Evolutionary conservation across 2,888 invertebrate species (phyloP).

Genomic region (Mythimna vitellina): DNA sequence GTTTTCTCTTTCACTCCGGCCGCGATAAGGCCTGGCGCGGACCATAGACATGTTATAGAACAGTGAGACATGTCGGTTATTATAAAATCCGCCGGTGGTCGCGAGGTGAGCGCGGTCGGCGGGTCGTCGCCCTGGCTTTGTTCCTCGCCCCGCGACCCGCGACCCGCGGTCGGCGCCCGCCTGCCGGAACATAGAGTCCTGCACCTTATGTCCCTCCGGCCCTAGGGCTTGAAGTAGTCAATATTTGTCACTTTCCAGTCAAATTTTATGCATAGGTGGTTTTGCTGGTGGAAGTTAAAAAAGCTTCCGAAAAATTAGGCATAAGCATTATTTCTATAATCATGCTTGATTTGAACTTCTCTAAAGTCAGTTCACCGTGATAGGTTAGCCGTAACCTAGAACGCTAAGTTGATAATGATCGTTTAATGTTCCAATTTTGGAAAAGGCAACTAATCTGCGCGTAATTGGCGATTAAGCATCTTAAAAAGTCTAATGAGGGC

Average conservation of each 20-base stretch:
- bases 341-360: no score
- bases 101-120: constrained; percentile 76
- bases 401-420: constrained; percentile 17
- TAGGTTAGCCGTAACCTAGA: no score
- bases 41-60: constrained; percentile 54
- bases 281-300: background rate
- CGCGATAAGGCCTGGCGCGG: constrained; percentile 2
- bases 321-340: no score
- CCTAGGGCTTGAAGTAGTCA: constrained; percentile 62
- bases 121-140: constrained; percentile 85
- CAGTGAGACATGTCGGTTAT: constrained; percentile 66
- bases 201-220: constrained; percentile 67
- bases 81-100: constrained; percentile 69
- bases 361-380: no score
- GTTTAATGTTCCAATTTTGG: constrained; percentile 21
- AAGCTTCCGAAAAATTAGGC: no score
- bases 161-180: constrained; percentile 43
- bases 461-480: constrained; percentile 23
- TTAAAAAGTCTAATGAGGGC: constrained; percentile 32
- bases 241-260: constrained; percentile 24
- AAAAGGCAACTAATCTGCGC: background rate
- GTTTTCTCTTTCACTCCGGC: constrained; percentile 25
- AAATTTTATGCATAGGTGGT: background rate
- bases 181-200: constrained; percentile 69
- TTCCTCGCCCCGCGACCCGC: constrained; percentile 73